These are phyloP conservation scores for Neolamprologus tretocephalus DNA, from an alignment of 2,113 vertebrate genomes.

Conservation along the genomic window DNA sequence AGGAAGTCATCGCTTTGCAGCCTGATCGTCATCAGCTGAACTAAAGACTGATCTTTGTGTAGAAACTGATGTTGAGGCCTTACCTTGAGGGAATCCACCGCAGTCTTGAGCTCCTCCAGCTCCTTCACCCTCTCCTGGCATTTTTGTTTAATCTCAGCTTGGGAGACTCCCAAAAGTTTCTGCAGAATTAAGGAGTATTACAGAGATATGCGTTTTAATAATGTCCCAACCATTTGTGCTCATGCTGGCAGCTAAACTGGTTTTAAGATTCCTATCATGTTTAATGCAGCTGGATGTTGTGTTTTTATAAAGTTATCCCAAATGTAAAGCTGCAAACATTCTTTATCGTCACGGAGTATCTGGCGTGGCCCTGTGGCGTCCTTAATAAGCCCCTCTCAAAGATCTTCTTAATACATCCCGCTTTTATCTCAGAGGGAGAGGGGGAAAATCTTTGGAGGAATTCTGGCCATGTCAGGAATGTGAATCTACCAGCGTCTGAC, in stretches of 20 bases:
- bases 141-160: constrained; percentile 76
- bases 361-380: constrained; percentile 18
- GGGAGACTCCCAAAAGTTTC: constrained; percentile 76
- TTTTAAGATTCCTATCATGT: neutral
- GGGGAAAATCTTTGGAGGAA: constrained; percentile 44
- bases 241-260: neutral
- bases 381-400: constrained; percentile 34
- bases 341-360: constrained; percentile 36
- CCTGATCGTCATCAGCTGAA: neutral
- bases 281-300: neutral
- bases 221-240: neutral
- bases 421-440: constrained; percentile 58
- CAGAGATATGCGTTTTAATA: neutral
- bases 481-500: constrained; percentile 52
- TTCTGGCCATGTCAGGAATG: constrained; percentile 72
- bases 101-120: constrained; percentile 73
- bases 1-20: neutral
- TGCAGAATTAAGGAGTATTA: constrained; percentile 27
- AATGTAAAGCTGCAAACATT: constrained; percentile 10
- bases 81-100: constrained; percentile 76
- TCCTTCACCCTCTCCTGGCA: constrained; percentile 76
- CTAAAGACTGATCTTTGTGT: neutral
- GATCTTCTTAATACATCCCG: constrained; percentile 33
- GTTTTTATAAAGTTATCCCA: neutral
- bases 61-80: neutral